Base-by-base conservation (phyloP, 2,113 vertebrate species). In the Peromyscus leucopus region DNA sequence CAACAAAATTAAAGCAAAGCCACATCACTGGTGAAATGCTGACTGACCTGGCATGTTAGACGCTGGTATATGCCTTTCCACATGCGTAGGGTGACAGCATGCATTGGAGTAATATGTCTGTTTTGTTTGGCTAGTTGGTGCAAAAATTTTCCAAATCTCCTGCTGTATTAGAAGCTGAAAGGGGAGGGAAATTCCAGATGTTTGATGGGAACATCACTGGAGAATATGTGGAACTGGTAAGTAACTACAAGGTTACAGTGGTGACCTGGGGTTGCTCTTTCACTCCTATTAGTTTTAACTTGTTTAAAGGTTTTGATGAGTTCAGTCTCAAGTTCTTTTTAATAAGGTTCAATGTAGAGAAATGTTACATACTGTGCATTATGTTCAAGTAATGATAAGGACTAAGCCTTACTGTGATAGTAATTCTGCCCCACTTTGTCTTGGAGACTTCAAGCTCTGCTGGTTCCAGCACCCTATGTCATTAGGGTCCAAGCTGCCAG, bases 191-290 rank as follows among this genome's bases (percentile, higher is more conserved):
- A 87, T 97, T 99, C 24, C 98, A 97, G 39, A 98, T 98, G 98
- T 98, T 99, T 92, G 95, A 98, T 76, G 98, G 98, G 26, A 98
- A 93, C 5, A 95, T 99, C 98, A 97, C 97, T 0, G 98, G 98
- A 36, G 98, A 99, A 96, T 98, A 98, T 0, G 28, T 95, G 79
- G 98, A 98, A 97, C 0, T 98, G 98, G 98, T 98, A 98, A 98
- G 97, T 95, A 75, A 85, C 7, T 48, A 48, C n/a, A 51, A 3
- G 5, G 42, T 63, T 93, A 63, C 55, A 93, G 42, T 24, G 74
- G 51, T 22, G 71, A 96, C 9, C 19, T 69, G n/a, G 79, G 16
- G 65, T 17, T 91, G 72, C 51, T 96, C 19, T 91, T 26, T 36
- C 59, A 67, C 75, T 51, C 4, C 4, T 95, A 28, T 24, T 61